Base-by-base conservation (phyloP, 2,113 vertebrate genomes). In the Hymenochirus boettgeri region DNA sequence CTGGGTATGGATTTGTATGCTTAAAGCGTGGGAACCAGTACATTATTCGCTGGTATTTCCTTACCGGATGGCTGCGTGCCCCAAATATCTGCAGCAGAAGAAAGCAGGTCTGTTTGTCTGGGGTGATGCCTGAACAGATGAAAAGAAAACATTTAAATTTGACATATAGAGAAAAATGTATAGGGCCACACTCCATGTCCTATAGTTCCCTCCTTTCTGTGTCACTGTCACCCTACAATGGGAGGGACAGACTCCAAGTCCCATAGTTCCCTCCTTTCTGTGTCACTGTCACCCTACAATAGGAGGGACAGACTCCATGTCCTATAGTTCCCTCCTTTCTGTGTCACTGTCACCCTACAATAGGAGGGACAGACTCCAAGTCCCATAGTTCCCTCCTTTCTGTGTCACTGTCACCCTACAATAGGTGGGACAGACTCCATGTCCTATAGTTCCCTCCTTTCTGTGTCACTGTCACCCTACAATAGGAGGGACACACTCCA, bases 1-100 rank as follows among this genome's bases (percentile, higher is more conserved):
- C 1, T 0, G 92, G 92, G 73, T 84, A 89, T 0, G 94, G 94
- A 75, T 92, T 88, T 15, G 65, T 0, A 12, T 93, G 77, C 57
- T 83, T 89, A 75, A 96, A 89, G 27, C 73, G 88, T 1, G 92
- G 88, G 62, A 95, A 85, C 93, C 94, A 96, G 73, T 93, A 92
- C 79, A 88, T 80, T 65, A 95, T 57, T 9, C 93, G 88, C 65
- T 90, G 82, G 29, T 76, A 92, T 77, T 96, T 97, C 26, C 86
- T 88, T 45, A 93, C 74, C 0, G 94, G 91, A 42, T 94, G 87
- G 69, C 89, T 81, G 71, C 82, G 86, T 1, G 78, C 75, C 10
- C 94, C 93, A 33, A 96, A 97, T 39, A 92, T 83, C 80, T 89
- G 89, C 19, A 86, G 45, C 46, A 97, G 76, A 33, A 94, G 82